Evolutionary conservation across 1,140 invertebrate genomes (phyloP).

Genomic region (Trachymyrmex septentrionalis): DNA sequence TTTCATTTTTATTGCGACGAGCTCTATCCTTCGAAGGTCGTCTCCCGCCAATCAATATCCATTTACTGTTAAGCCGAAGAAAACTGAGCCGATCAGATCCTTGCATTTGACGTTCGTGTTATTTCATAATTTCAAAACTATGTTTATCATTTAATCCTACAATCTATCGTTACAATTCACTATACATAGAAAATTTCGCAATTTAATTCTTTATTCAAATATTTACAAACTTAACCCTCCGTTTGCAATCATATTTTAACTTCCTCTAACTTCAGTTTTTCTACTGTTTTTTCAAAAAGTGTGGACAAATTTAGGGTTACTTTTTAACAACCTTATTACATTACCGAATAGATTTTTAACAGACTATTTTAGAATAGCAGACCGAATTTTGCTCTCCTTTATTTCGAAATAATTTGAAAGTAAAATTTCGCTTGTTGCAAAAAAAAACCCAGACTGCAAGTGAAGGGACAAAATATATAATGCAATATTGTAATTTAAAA

Average conservation of each 20-base stretch:
- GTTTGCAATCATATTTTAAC: background rate
- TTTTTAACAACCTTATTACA: too few relatives aligned
- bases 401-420: too few relatives aligned
- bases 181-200: background rate
- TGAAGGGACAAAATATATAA: too few relatives aligned
- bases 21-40: constrained; percentile 65
- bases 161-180: background rate
- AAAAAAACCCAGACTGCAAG: too few relatives aligned
- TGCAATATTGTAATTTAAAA: too few relatives aligned
- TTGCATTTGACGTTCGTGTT: constrained; percentile 30
- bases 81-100: constrained; percentile 47
- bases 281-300: too few relatives aligned
- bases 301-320: too few relatives aligned
- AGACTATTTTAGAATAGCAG: too few relatives aligned
- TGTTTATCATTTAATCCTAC: background rate
- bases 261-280: too few relatives aligned
- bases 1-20: constrained; percentile 62
- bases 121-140: constrained; percentile 18
- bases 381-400: too few relatives aligned
- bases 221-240: background rate
- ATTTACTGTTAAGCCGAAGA: constrained; percentile 57
- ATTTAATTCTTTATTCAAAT: background rate
- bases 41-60: constrained; percentile 68
- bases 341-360: too few relatives aligned
- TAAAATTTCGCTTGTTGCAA: too few relatives aligned